These are phyloP conservation scores for Danio rerio DNA, from an alignment of 2,113 vertebrate species.

Conservation along the genomic window GRCz12tu NC_133194.1:34552501-34553000, in stretches of 20 bases:
- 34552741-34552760: constrained; percentile 35
- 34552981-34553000: too few species aligned
- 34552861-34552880: background rate
- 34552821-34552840: background rate
- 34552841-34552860: constrained; percentile 4
- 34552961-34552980: too few species aligned
- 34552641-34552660: too few species aligned
- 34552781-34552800: constrained; percentile 47
- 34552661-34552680: background rate
- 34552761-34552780: constrained; percentile 39
- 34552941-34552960: background rate
- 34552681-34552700: constrained; percentile 2
- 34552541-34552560: too few species aligned
- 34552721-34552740: constrained; percentile 38
- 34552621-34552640: too few species aligned
- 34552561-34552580: too few species aligned
- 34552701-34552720: constrained; percentile 26
- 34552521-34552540: too few species aligned
- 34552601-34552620: too few species aligned
- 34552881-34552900: background rate
- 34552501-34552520: too few species aligned
- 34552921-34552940: background rate
- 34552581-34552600: too few species aligned
- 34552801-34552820: constrained; percentile 8
- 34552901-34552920: background rate